phyloP scores from a whole-genome alignment of 1,140 invertebrate genomes.

The Listronotus oregonensis region DNA sequence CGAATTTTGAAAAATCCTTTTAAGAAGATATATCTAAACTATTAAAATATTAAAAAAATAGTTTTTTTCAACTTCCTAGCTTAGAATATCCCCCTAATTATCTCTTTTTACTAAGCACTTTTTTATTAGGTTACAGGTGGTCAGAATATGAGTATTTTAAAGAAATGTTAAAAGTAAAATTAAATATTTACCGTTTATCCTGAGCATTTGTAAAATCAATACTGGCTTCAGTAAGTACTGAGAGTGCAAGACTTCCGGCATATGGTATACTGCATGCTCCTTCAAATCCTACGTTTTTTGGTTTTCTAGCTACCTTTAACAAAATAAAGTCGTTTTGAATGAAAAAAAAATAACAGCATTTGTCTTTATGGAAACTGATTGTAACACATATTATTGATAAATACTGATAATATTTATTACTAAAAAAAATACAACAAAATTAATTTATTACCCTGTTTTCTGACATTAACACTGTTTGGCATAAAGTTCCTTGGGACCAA shows the following conservation, averaged over 20 bases:
- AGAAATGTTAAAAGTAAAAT: too few species aligned
- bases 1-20: too few species aligned
- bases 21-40: too few species aligned
- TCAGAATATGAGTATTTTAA: too few species aligned
- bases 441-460: conserved; percentile 56
- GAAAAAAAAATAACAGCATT: background rate
- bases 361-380: too few species aligned
- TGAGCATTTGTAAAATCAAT: conserved; percentile 61
- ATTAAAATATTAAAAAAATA: too few species aligned
- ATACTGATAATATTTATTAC: background rate
- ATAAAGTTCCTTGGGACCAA: conserved; percentile 65
- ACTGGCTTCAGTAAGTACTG: conserved; percentile 64
- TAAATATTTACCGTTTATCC: conserved; percentile 68
- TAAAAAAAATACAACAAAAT: background rate
- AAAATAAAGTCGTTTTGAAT: background rate
- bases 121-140: too few species aligned
- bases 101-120: too few species aligned
- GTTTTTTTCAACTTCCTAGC: too few species aligned
- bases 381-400: background rate
- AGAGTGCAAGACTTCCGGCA: conserved; percentile 70
- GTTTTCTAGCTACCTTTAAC: conserved; percentile 63
- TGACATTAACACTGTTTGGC: conserved; percentile 65
- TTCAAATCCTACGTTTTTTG: conserved; percentile 68
- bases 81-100: too few species aligned
- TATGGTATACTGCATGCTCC: conserved; percentile 74